These are phyloP conservation scores for Lepetodrilus schrolli DNA, from an alignment of 2,888 invertebrate genomes.

Conservation along the genomic window DNA sequence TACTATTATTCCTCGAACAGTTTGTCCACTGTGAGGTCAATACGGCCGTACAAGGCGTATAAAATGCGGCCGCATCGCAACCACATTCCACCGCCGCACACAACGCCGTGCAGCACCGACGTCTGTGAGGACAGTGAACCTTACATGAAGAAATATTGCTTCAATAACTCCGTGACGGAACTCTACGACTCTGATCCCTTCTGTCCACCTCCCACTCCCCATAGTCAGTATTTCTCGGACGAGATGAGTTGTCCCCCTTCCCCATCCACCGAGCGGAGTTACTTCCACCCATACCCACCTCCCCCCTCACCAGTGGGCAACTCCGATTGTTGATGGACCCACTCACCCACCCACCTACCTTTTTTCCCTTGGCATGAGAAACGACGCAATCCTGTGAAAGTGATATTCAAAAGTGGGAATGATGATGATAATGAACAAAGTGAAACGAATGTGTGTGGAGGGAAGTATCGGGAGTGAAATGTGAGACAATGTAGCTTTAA, in stretches of 20 bases:
- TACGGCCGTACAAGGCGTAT: constrained; percentile 81
- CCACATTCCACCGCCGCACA: constrained; percentile 86
- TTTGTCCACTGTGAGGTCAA: constrained; percentile 77
- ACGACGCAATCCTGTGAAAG: constrained; percentile 6
- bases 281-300: constrained; percentile 87
- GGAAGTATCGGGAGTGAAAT: neutral
- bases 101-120: constrained; percentile 93
- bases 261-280: constrained; percentile 82
- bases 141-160: constrained; percentile 60
- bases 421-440: neutral
- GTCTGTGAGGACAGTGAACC: constrained; percentile 83
- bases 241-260: constrained; percentile 78
- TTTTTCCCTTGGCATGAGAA: no score
- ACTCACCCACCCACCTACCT: neutral
- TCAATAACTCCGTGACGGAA: constrained; percentile 55
- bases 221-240: constrained; percentile 85
- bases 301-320: constrained; percentile 85
- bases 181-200: constrained; percentile 82
- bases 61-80: constrained; percentile 41
- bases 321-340: constrained; percentile 65
- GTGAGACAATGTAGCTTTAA: neutral
- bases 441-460: no score
- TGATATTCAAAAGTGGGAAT: neutral
- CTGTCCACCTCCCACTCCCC: constrained; percentile 85
- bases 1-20: constrained; percentile 67